Percentiles rank a stretch among this genome's conserved stretches.
These are phyloP conservation scores for Polyergus mexicanus DNA, from an alignment of 1,140 invertebrate genomes.

Conservation along the genomic window DNA sequence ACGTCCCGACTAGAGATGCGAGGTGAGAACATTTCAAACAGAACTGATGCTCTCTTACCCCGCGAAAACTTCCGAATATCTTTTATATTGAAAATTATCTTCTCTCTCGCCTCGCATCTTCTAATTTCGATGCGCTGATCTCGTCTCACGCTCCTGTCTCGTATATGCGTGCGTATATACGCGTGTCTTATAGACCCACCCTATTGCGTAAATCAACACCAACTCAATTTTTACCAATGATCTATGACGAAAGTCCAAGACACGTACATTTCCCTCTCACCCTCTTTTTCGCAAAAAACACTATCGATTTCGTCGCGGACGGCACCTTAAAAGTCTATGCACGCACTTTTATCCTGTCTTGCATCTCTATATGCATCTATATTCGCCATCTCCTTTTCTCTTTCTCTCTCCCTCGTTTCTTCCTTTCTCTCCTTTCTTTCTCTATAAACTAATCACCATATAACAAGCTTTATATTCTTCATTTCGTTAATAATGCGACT, in stretches of 20 bases:
- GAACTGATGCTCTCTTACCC: neutral
- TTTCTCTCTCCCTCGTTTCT: conserved; percentile 60
- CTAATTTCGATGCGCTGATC: conserved; percentile 16
- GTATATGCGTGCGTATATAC: conserved; percentile 24
- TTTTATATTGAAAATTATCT: conserved; percentile 6
- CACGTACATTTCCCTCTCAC: conserved; percentile 9
- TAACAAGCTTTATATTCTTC: conserved; percentile 81
- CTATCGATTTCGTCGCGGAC: conserved; percentile 70
- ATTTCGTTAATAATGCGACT: conserved; percentile 80
- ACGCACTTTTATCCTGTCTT: conserved; percentile 21
- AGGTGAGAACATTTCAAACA: conserved; percentile 9
- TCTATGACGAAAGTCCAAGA: conserved; percentile 52
- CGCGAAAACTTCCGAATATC: neutral
- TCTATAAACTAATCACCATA: conserved; percentile 75
- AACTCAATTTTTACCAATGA: conserved; percentile 48
- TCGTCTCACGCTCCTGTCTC: conserved; percentile 36
- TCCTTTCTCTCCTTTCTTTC: conserved; percentile 6
- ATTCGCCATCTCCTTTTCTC: conserved; percentile 31
- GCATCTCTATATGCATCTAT: neutral
- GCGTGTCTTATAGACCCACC: conserved; percentile 69
- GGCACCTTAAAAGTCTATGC: conserved; percentile 71
- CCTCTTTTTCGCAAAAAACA: conserved; percentile 44
- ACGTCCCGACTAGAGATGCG: conserved; percentile 33
- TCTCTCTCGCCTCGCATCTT: conserved; percentile 32
- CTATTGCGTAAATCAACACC: conserved; percentile 67